Evolutionary conservation across 2,888 invertebrate species (phyloP).

Genomic region (Auanema freiburgensis): DNA sequence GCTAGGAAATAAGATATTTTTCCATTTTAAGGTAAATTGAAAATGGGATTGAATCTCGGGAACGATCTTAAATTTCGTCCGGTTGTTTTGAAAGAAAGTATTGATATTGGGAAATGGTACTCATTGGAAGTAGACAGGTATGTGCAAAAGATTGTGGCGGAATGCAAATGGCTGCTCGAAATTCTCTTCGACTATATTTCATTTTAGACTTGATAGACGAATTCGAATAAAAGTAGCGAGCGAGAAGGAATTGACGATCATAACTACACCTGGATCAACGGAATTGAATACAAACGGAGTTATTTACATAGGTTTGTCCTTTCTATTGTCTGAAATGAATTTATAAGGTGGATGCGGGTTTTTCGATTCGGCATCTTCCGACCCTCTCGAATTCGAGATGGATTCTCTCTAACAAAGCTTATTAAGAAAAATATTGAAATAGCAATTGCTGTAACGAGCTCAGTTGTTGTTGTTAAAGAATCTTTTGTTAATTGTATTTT

Average conservation of each 20-base stretch:
- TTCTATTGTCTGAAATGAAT: too few species aligned
- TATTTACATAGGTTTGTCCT: slow-evolving; percentile 31
- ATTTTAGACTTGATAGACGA: slow-evolving; percentile 36
- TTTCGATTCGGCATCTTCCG: too few species aligned
- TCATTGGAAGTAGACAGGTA: slow-evolving; percentile 35
- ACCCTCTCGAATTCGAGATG: too few species aligned
- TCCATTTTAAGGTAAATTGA: slow-evolving; percentile 23
- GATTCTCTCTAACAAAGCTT: too few species aligned
- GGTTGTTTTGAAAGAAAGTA: slow-evolving; percentile 32
- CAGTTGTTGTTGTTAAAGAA: too few species aligned
- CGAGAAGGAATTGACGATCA: slow-evolving; percentile 30
- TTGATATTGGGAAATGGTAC: slow-evolving; percentile 44
- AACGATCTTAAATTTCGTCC: slow-evolving; percentile 37
- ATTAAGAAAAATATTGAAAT: too few species aligned
- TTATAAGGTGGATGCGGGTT: too few species aligned
- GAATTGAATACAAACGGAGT: slow-evolving; percentile 44
- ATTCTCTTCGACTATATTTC: neutral
- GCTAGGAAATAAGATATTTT: too few species aligned
- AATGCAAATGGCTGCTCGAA: neutral
- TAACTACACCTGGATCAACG: slow-evolving; percentile 41
- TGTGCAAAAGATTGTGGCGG: neutral
- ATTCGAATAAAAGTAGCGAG: slow-evolving; percentile 35
- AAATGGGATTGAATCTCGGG: slow-evolving; percentile 43
- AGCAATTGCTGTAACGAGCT: too few species aligned
- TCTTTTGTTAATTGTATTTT: too few species aligned